Evolutionary conservation across 2,797 vertebrate species (phyloP).

Genomic region (Propithecus perrieri): DNA sequence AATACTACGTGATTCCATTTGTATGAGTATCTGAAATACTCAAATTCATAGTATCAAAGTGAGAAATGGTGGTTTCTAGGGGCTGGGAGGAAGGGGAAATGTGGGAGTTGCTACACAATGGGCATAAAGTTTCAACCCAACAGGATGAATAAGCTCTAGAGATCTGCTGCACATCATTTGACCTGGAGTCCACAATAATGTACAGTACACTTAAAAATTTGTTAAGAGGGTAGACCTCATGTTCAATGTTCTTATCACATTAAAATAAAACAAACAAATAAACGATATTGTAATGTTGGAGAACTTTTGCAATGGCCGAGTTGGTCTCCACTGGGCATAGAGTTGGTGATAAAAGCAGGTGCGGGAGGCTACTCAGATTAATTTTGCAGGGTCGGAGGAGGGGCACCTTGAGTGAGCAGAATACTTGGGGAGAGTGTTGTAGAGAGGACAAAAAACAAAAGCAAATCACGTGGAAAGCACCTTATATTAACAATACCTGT

Average conservation of each 20-base stretch:
- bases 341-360: neutral
- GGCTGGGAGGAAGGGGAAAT: neutral
- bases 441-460: neutral
- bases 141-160: neutral
- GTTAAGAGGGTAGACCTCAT: neutral
- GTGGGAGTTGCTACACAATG: neutral
- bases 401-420: neutral
- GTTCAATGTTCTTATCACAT: neutral
- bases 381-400: neutral
- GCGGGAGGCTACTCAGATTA: neutral
- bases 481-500: neutral
- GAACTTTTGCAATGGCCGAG: conserved; percentile 74
- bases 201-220: neutral
- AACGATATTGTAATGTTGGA: conserved; percentile 78
- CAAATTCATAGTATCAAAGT: neutral
- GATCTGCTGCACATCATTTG: no score
- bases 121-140: neutral
- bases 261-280: neutral
- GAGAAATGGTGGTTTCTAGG: neutral
- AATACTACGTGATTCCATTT: neutral
- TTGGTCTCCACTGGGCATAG: neutral
- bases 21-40: neutral
- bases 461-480: neutral
- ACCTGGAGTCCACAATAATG: neutral
- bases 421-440: neutral